These are phyloP conservation scores for Periphyllus acericola DNA, from an alignment of 2,888 invertebrate genomes.

Conservation along the genomic window DNA sequence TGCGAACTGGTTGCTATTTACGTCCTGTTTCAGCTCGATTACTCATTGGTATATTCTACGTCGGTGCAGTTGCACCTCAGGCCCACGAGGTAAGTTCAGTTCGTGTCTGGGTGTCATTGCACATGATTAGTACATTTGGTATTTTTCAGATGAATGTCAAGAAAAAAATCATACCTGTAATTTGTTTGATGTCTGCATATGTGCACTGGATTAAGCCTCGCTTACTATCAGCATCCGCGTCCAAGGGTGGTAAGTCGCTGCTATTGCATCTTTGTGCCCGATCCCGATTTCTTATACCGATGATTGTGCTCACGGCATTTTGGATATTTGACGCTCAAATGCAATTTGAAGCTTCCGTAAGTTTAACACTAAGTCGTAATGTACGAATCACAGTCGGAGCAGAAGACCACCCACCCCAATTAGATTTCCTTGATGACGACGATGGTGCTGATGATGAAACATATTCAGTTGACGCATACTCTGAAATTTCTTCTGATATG, in stretches of 20 bases:
- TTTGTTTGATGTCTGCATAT: slow-evolving; percentile 42
- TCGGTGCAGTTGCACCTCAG: not conserved
- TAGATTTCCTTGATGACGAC: not conserved
- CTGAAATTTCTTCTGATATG: not conserved
- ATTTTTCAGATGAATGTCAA: slow-evolving; percentile 34
- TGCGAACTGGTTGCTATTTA: not conserved
- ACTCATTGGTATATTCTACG: not conserved
- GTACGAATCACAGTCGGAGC: slow-evolving; percentile 15
- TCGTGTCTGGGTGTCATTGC: not conserved
- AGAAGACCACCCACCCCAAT: not conserved
- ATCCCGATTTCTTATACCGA: slow-evolving; percentile 43
- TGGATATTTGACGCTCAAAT: slow-evolving; percentile 48
- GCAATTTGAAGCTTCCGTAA: slow-evolving; percentile 35
- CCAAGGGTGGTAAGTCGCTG: slow-evolving; percentile 41
- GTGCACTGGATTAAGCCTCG: slow-evolving; percentile 43
- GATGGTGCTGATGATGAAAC: not conserved
- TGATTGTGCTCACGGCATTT: slow-evolving; percentile 55
- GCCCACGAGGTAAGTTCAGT: not conserved
- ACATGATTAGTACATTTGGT: not conserved
- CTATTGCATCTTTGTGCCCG: slow-evolving; percentile 35
- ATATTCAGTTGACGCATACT: not conserved
- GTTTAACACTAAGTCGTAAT: slow-evolving; percentile 25
- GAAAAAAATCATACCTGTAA: slow-evolving; percentile 26
- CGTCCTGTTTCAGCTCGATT: not conserved
- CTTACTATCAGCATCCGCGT: slow-evolving; percentile 13